Base-by-base conservation (phyloP, 2,797 vertebrate species). In the Phylloscopus collybita region DNA sequence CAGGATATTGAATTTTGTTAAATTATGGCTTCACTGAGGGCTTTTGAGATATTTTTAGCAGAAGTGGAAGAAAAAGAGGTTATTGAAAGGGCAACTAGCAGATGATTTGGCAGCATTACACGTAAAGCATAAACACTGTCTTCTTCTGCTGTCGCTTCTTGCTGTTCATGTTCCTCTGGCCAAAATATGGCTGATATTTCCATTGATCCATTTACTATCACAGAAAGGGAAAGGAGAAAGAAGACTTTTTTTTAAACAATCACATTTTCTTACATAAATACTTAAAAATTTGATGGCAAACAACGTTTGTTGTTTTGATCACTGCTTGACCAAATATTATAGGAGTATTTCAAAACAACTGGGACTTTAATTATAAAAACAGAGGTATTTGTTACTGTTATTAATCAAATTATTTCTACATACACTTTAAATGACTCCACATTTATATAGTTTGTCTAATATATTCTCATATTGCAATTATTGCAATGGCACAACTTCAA, bases 41-140 rank as follows among this genome's bases (percentile, higher is more conserved):
- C 78, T 92, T 94, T 84, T 65, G 64, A 88, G 57, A 64, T 95
- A 92, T 89, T 96, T 94, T 94, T 96, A 94, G 80, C 27, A 73
- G 59, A 73, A 76, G 25, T n/a, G 30, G 80, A 96, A 88, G 51
- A 74, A 93, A 90, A 90, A 62, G 22, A 49, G 73, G 49, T 95
- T 85, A 80, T 88, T 88, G 80, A 94, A 88, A 95, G 76, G 65
- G 53, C 72, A 91, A 30, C 36, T 73, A 75, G 51, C 50, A 93
- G 76, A 64, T 89, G 73, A 64, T 86, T 80, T 92, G 84, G 74
- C 76, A 94, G 71, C 79, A 34, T 70, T 87, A 61, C 49, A 76
- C 1, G 1, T 27, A 72, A 86, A 81, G 62, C 50, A 75, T 49
- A 82, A 84, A 69, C 57, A 51, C 36, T 5, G 4, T 56, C 61